phyloP scores from a whole-genome alignment of 2,797 vertebrate species.

The Onychomys torridus region DNA sequence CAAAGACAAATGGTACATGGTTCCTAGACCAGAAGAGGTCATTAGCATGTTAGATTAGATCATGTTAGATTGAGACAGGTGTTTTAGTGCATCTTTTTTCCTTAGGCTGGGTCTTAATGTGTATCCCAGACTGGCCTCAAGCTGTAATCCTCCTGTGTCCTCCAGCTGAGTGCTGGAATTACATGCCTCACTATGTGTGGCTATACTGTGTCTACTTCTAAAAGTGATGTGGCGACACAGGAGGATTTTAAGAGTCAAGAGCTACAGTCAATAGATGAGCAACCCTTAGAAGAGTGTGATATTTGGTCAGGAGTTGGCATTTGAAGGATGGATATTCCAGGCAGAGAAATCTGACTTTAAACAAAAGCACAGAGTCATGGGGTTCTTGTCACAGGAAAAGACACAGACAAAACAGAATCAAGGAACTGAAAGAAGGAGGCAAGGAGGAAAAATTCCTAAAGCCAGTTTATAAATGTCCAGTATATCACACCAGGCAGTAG shows the following conservation, averaged over 20 bases:
- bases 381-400: background rate
- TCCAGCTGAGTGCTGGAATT: background rate
- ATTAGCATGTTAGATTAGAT: background rate
- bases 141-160: background rate
- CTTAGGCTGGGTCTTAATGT: background rate
- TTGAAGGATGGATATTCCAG: conserved; percentile 26
- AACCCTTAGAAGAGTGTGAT: background rate
- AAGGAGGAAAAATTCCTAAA: background rate
- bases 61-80: background rate
- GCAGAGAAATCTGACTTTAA: conserved; percentile 10
- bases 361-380: background rate
- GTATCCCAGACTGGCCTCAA: background rate
- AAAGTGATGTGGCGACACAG: background rate
- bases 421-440: background rate
- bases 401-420: background rate
- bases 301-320: background rate
- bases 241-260: background rate
- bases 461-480: background rate
- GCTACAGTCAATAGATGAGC: background rate
- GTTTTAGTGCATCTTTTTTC: background rate
- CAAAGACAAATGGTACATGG: background rate
- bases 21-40: background rate
- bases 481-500: background rate
- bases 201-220: background rate
- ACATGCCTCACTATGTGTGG: background rate